Percentiles rank a stretch among this genome's conserved stretches.
Conservation (phyloP, 2,113 vertebrate species). For the Myanophis thanlyinensis region DNA sequence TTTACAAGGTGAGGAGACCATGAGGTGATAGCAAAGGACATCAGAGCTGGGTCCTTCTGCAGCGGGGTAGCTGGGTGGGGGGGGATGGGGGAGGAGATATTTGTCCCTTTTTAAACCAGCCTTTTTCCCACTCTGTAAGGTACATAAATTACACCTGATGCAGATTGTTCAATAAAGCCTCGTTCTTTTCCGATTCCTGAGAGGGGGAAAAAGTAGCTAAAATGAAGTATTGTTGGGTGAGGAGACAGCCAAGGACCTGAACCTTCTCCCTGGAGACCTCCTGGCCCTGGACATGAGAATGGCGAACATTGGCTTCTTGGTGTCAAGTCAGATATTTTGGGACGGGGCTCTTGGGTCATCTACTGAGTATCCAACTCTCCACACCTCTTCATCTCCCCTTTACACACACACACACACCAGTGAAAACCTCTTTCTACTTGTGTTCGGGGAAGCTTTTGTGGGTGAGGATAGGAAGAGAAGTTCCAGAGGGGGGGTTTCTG, state of each 20-base stretch:
- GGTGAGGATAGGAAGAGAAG: neutral
- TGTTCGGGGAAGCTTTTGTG: neutral
- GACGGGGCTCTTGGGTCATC: neutral
- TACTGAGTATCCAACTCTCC: neutral
- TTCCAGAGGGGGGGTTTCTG: neutral
- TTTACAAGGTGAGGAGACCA: neutral
- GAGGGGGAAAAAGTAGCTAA: neutral
- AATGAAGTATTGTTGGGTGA: neutral
- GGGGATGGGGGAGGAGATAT: too few relatives aligned
- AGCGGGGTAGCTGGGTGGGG: neutral
- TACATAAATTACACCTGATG: too few relatives aligned
- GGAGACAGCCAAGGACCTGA: neutral
- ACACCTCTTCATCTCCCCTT: neutral
- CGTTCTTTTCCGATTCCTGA: neutral
- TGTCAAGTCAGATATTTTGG: neutral
- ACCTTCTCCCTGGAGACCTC: neutral
- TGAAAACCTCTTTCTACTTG: neutral
- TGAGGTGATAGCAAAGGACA: neutral
- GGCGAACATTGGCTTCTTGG: neutral
- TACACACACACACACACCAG: too few relatives aligned
- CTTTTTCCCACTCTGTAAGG: neutral
- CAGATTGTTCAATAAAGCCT: neutral
- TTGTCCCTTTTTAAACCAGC: neutral
- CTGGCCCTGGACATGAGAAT: neutral
- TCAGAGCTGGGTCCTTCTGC: neutral